These are phyloP conservation scores for Emydocephalus ijimae DNA, from an alignment of 2,113 vertebrate species.

Conservation along the genomic window DNA sequence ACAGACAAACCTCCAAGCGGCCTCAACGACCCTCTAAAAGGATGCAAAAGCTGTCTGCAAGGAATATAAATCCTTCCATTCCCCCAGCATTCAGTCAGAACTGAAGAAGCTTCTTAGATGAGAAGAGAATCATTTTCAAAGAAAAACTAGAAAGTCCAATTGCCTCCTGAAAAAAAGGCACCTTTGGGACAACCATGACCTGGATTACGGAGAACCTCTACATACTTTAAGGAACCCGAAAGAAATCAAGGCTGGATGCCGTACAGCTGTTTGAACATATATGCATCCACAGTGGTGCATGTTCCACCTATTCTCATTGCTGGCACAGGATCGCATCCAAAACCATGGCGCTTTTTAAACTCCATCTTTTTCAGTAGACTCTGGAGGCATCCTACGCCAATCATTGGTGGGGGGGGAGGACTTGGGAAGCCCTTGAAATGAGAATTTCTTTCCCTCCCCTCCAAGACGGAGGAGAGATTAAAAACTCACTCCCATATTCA, in stretches of 20 bases:
- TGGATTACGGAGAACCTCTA: too few species aligned
- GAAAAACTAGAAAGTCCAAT: too few species aligned
- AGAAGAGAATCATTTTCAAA: too few species aligned
- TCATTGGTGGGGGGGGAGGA: slow-evolving; percentile 8
- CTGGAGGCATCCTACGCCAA: slow-evolving; percentile 58
- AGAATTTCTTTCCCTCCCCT: slow-evolving; percentile 55
- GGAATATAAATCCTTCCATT: too few species aligned
- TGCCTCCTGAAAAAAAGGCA: too few species aligned
- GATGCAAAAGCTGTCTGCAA: too few species aligned
- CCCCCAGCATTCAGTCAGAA: too few species aligned
- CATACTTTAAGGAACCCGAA: slow-evolving; percentile 19
- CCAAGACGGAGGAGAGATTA: slow-evolving; percentile 51
- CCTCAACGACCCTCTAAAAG: too few species aligned
- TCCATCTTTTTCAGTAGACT: slow-evolving; percentile 59
- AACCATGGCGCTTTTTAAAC: slow-evolving; percentile 63
- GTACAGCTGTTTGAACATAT: slow-evolving; percentile 51
- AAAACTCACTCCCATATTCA: slow-evolving; percentile 68
- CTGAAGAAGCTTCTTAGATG: too few species aligned
- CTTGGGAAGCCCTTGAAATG: slow-evolving; percentile 68
- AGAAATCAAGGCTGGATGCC: slow-evolving; percentile 22
- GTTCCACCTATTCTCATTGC: slow-evolving; percentile 42
- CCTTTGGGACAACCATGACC: too few species aligned
- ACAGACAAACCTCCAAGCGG: too few species aligned
- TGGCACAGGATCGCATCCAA: slow-evolving; percentile 48
- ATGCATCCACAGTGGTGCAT: slow-evolving; percentile 48